phyloP scores from a whole-genome alignment of 2,113 vertebrate genomes.

The Macrotis lagotis region DNA sequence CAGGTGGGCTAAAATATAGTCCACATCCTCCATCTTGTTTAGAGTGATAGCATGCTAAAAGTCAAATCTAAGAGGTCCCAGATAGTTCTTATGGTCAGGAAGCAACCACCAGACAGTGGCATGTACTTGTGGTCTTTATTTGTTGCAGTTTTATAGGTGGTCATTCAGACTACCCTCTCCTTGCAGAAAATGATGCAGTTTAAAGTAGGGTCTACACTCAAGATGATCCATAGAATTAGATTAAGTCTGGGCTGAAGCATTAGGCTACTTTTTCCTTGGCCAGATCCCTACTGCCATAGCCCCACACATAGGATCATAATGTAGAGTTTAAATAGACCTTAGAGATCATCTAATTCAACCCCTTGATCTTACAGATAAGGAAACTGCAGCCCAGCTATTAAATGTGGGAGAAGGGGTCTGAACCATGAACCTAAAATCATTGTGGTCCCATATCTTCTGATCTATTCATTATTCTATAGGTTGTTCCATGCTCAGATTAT shows the following conservation, averaged over 20 bases:
- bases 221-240: neutral
- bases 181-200: neutral
- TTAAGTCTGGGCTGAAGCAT: neutral
- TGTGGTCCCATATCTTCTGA: neutral
- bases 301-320: neutral
- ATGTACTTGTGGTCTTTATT: neutral
- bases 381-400: neutral
- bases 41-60: neutral
- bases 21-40: neutral
- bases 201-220: neutral
- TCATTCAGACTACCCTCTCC: neutral
- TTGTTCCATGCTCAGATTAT: neutral
- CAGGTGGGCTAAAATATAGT: neutral
- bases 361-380: neutral
- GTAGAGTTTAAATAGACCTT: neutral
- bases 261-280: neutral
- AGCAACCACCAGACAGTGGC: neutral
- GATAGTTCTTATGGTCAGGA: neutral
- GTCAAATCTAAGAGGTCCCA: neutral
- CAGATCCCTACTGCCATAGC: neutral
- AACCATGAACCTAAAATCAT: neutral
- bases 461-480: neutral
- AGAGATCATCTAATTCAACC: neutral
- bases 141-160: neutral
- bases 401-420: neutral